Evolutionary conservation across 2,797 vertebrate genomes (phyloP).

Genomic region (Crax fasciolata): DNA sequence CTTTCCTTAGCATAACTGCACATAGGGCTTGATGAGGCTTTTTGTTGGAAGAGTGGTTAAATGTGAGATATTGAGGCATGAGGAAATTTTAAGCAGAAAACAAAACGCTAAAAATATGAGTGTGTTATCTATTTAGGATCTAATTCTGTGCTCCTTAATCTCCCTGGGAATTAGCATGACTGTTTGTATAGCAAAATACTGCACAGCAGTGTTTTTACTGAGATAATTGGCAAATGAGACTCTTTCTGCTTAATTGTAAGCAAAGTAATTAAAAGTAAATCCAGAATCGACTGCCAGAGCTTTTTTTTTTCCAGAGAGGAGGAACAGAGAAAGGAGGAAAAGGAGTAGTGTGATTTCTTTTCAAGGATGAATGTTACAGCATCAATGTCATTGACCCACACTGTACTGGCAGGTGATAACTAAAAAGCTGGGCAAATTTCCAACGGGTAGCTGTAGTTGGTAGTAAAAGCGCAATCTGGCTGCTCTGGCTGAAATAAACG

Average conservation of each 20-base stretch:
- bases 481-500: constrained; percentile 76
- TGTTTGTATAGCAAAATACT: constrained; percentile 2
- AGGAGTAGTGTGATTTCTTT: not conserved
- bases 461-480: constrained; percentile 74
- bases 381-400: constrained; percentile 28
- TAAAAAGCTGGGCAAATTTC: constrained; percentile 70
- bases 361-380: not conserved
- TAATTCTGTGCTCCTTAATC: not conserved
- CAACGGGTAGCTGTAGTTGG: constrained; percentile 72
- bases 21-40: not conserved
- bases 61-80: not conserved
- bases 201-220: not conserved
- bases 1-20: rapidly evolving
- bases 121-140: not conserved
- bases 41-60: not conserved
- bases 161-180: not conserved
- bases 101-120: not conserved
- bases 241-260: constrained; percentile 34
- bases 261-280: constrained; percentile 49
- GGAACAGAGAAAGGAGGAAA: not conserved
- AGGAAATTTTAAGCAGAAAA: not conserved
- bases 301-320: not conserved
- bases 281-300: not conserved
- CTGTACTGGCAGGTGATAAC: constrained; percentile 73
- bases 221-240: constrained; percentile 36